phyloP scores from a whole-genome alignment of 2,113 vertebrate genomes.

The Coturnix japonica region DNA sequence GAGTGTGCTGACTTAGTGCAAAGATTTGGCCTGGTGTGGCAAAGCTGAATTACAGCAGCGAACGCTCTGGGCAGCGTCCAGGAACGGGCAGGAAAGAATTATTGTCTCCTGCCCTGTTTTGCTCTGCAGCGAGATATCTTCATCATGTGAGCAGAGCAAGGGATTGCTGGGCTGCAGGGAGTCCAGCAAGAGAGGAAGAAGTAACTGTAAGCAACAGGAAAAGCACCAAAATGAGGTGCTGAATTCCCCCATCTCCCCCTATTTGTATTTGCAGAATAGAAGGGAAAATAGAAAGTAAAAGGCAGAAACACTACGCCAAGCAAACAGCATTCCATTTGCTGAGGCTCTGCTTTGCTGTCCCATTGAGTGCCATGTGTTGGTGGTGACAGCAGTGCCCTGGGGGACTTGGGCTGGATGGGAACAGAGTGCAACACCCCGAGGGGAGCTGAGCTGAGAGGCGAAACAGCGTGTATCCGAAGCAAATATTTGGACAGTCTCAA shows the following conservation, averaged over 20 bases:
- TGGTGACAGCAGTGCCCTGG: neutral
- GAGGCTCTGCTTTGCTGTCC: neutral
- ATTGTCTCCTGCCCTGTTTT: neutral
- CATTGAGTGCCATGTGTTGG: neutral
- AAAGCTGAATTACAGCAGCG: neutral
- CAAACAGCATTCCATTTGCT: neutral
- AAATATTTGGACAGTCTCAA: slow-evolving; percentile 70
- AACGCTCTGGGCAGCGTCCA: neutral
- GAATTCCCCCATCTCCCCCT: rapidly evolving
- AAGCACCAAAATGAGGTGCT: neutral
- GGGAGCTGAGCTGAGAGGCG: slow-evolving; percentile 7
- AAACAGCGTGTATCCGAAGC: slow-evolving; percentile 26
- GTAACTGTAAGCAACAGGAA: neutral
- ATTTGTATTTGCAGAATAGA: neutral
- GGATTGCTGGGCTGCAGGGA: neutral
- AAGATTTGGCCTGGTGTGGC: neutral
- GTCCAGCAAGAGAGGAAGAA: neutral
- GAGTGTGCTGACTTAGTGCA: neutral
- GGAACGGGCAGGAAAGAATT: neutral
- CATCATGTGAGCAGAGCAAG: neutral
- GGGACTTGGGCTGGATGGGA: neutral
- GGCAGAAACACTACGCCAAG: neutral
- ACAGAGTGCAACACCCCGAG: neutral
- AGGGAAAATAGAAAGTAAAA: neutral
- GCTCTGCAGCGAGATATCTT: neutral